Conservation (phyloP, 2,888 invertebrate genomes). For the Calephelis perditalis region DNA sequence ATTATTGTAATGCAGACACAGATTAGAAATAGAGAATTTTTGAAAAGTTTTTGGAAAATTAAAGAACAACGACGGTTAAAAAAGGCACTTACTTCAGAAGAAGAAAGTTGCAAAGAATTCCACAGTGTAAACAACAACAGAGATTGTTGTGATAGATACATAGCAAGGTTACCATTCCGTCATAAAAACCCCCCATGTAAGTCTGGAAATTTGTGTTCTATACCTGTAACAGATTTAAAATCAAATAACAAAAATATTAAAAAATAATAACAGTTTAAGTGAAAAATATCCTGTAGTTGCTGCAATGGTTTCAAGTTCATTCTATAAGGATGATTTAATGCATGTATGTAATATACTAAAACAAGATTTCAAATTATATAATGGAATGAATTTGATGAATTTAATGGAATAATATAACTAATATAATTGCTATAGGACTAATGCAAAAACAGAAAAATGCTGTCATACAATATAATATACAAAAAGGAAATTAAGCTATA, state of each 20-base stretch:
- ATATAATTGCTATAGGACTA: constrained; percentile 14
- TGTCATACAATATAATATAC: too few relatives aligned
- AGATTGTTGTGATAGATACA: constrained; percentile 21
- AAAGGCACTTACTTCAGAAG: constrained; percentile 18
- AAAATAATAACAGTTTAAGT: constrained; percentile 16
- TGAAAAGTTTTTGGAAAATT: constrained; percentile 22
- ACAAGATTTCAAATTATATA: constrained; percentile 24
- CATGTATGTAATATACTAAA: constrained; percentile 26
- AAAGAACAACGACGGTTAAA: constrained; percentile 11
- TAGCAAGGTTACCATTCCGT: neutral
- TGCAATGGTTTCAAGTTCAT: constrained; percentile 14
- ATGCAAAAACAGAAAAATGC: neutral
- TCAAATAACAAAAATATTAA: constrained; percentile 17
- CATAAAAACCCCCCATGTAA: constrained; percentile 16
- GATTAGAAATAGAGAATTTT: constrained; percentile 17
- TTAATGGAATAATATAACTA: constrained; percentile 31
- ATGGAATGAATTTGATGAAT: constrained; percentile 27
- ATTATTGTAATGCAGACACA: constrained; percentile 7
- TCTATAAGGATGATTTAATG: constrained; percentile 31
- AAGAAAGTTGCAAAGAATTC: constrained; percentile 19
- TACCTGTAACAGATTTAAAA: constrained; percentile 19
- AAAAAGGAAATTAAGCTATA: constrained; percentile 13
- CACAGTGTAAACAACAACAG: constrained; percentile 16
- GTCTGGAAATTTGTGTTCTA: constrained; percentile 11
- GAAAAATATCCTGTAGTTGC: constrained; percentile 23